Evolutionary conservation across 2,888 invertebrate species (phyloP), one percentile per base, ranked within the genome.

Genomic region (Melinopterus prodromus): DNA sequence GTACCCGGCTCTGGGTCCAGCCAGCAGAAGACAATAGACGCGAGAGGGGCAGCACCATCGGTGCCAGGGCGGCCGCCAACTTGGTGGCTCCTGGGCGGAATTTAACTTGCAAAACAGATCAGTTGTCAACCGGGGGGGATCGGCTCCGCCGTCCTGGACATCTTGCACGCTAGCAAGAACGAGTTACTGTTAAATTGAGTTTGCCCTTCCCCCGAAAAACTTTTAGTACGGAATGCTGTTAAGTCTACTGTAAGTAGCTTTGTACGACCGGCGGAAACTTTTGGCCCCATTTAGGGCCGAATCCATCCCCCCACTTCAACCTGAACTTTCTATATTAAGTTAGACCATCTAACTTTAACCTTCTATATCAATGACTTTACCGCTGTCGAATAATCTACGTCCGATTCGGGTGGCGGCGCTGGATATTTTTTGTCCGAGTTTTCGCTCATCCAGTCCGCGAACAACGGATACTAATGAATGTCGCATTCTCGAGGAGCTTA

Each of bases 31-130:
- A 82, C 81, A 81, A 81, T 81, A 82, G 82, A 80, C 81, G 80
- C 79, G 71, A 77, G 81, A 81, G 81, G 81, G 82, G 81, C 82
- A 80, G 80, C 84, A 82, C 79, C 53, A 53, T 53, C 53, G 5
- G 53, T 7, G 53, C 53, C 12, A 53, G 53, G 53, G 12, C 53
- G 53, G 53, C 53, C 53, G 53, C 53, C 53, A 53, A 53, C 53
- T 53, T 53, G 53, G 53, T 53, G 53, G 53, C 53, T 53, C 53
- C 53, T 53, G 53, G 53, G 53, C 79, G 83, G 83, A 85, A 87
- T 87, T 87, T 87, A 85, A 87, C 87, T 88, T 87, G 87, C 87
- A 87, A 87, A 87, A 86, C 85, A 86, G 86, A 86, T 86, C 87
- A 86, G 86, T 86, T 86, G 86, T 87, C 86, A 86, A 85, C 82